These are phyloP conservation scores for Cynocephalus volans DNA, from an alignment of 2,113 vertebrate genomes.

Conservation along the genomic window DNA sequence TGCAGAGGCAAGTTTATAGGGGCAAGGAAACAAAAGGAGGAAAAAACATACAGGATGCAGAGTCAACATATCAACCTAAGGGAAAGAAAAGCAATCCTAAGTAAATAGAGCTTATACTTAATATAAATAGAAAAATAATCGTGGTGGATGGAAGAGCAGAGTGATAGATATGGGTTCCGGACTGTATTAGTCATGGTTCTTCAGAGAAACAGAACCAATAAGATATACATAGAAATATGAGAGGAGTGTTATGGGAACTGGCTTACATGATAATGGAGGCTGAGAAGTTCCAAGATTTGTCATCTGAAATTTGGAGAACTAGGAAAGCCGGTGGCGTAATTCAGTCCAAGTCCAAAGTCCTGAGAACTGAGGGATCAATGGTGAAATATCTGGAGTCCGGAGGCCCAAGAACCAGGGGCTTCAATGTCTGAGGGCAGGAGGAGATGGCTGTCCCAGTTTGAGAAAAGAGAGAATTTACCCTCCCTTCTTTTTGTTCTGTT, in stretches of 20 bases:
- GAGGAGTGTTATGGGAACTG: not conserved
- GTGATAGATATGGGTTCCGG: not conserved
- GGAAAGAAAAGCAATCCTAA: not conserved
- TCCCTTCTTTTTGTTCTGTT: not conserved
- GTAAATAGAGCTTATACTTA: not conserved
- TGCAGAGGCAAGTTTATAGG: not conserved
- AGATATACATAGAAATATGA: too few relatives aligned
- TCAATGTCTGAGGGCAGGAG: too few relatives aligned
- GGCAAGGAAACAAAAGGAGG: not conserved
- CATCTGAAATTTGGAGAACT: not conserved
- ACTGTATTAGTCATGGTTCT: not conserved
- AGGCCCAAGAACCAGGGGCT: not conserved
- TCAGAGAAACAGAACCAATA: not conserved
- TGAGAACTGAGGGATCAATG: not conserved
- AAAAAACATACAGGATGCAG: not conserved
- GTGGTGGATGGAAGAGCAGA: not conserved
- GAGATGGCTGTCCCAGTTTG: not conserved
- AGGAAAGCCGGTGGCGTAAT: not conserved
- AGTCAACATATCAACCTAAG: not conserved
- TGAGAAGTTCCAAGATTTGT: rapidly evolving
- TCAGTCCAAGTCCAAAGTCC: rapidly evolving
- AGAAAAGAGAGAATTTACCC: not conserved
- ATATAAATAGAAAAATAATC: not conserved
- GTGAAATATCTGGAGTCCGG: not conserved
- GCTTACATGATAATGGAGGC: not conserved